Percentiles rank a stretch among this genome's conserved stretches.
Conservation (phyloP, 2,888 invertebrate species). For the Drosophila nr. perissopoda region DNA sequence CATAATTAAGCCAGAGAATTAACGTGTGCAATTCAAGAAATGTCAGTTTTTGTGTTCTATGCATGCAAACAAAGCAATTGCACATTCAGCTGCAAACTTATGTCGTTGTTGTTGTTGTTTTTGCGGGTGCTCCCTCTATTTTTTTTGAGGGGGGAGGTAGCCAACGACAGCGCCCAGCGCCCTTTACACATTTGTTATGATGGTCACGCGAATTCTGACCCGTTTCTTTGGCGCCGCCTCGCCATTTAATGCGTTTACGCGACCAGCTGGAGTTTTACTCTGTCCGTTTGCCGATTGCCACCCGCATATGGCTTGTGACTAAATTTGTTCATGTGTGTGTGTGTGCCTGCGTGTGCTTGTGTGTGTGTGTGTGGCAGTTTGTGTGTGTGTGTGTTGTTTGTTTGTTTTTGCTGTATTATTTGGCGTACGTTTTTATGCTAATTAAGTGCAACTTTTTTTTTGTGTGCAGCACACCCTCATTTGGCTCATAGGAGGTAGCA, state of each 20-base stretch:
- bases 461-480: conserved; percentile 25
- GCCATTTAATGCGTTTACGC: conserved; percentile 35
- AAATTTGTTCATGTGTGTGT: conserved; percentile 3
- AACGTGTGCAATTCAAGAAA: conserved; percentile 27
- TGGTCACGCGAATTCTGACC: conserved; percentile 74
- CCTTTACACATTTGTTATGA: conserved; percentile 58
- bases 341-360: conserved; percentile 12
- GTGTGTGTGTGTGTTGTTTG: conserved; percentile 9
- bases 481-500: background rate
- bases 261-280: conserved; percentile 49
- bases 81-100: conserved; percentile 67
- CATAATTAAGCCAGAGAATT: conserved; percentile 50
- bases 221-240: conserved; percentile 51
- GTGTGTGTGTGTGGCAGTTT: conserved; percentile 8
- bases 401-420: conserved; percentile 31
- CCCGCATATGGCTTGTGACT: conserved; percentile 45
- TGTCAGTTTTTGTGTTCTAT: conserved; percentile 12
- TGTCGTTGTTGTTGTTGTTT: conserved; percentile 42
- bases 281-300: conserved; percentile 26
- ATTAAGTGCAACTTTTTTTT: conserved; percentile 73
- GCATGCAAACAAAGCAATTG: conserved; percentile 46
- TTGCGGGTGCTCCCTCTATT: conserved; percentile 38
- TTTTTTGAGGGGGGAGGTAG: conserved; percentile 24
- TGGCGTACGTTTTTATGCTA: conserved; percentile 66
- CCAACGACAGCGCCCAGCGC: conserved; percentile 27